Evolutionary conservation across 2,113 vertebrate species (phyloP), one percentile per base, ranked within the genome.

Genomic region (Oreochromis niloticus): DNA sequence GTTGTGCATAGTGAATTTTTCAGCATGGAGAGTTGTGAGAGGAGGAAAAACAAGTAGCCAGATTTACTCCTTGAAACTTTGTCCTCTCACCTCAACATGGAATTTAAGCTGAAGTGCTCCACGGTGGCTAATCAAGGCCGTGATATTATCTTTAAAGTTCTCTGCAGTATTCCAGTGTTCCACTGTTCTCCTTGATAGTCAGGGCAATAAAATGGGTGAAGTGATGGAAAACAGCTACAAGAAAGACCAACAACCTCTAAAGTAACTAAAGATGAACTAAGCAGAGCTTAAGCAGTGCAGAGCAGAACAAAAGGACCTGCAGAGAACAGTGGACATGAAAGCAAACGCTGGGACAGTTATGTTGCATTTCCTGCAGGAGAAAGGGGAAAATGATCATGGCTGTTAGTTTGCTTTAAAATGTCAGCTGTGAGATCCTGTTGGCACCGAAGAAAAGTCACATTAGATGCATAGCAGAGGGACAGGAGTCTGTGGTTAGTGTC

Each of bases 11-110:
- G 22, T 27, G 55, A 27, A 2, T 66, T 66, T n/a, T 0, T 66
- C 32, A 36, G 30, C 32, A n/a, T 39, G 61, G 8, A 24, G 54
- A 12, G 0, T 56, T 0, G 10, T 56, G 54, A 7, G 54, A 56
- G 54, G 27, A 39, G 61, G 9, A 66, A 66, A 66, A 12, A 2
- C 61, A 39, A 66, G 61, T 0, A 71, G 19, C 13, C 68, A 73
- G 22, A 46, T 27, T 12, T 1, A 22, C 39, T 8, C n/a, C 39
- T 16, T 46, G 39, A 43, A 22, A 73, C 5, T 5, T 27, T 17
- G 22, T 4, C 68, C 8, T 73, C 39, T 73, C 39, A 24, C 68
- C 39, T 27, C 39, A 73, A 46, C 1, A 1, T 46, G 22, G 27
- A 73, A 46, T 73, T 1, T 24, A 1, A 71, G 1, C 6, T 4